phyloP scores from a whole-genome alignment of 64 coral and sea anemone species.

The Actinia equina region DNA sequence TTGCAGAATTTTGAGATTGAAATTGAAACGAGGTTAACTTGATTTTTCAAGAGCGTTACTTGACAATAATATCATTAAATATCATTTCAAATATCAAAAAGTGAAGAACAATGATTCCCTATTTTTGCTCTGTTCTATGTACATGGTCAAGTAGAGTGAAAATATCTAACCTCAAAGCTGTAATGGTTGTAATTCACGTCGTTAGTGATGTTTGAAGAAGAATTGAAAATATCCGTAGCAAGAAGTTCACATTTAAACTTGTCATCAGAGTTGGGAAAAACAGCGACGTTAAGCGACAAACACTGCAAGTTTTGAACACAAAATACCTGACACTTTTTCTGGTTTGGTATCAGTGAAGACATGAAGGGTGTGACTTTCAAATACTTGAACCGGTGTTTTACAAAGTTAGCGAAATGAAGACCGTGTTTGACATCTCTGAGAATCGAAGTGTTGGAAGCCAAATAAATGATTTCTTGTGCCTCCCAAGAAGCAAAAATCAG shows the following conservation, averaged over 20 bases:
- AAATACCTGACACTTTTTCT: not conserved
- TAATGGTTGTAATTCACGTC: conserved; percentile 2
- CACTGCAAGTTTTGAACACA: not conserved
- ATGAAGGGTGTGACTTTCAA: not conserved
- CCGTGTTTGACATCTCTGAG: not conserved
- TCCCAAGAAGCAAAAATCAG: not conserved
- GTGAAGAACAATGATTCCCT: too few relatives aligned
- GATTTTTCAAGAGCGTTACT: too few relatives aligned
- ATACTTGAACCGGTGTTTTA: not conserved
- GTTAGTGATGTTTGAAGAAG: not conserved
- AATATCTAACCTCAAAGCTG: not conserved
- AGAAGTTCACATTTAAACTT: not conserved
- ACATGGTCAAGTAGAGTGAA: not conserved
- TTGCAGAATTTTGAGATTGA: too few relatives aligned
- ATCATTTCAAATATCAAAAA: too few relatives aligned
- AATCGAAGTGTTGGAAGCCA: not conserved
- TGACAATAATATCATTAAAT: too few relatives aligned
- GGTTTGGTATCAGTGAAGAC: not conserved
- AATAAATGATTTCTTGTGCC: not conserved
- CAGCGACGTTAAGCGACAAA: conserved; percentile 14
- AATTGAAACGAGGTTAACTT: too few relatives aligned
- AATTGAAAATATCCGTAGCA: not conserved
- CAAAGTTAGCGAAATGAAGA: not conserved
- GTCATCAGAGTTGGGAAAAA: not conserved
- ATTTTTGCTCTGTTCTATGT: too few relatives aligned